Conservation (phyloP, 2,888 invertebrate genomes). For the Zygaena filipendulae region DNA sequence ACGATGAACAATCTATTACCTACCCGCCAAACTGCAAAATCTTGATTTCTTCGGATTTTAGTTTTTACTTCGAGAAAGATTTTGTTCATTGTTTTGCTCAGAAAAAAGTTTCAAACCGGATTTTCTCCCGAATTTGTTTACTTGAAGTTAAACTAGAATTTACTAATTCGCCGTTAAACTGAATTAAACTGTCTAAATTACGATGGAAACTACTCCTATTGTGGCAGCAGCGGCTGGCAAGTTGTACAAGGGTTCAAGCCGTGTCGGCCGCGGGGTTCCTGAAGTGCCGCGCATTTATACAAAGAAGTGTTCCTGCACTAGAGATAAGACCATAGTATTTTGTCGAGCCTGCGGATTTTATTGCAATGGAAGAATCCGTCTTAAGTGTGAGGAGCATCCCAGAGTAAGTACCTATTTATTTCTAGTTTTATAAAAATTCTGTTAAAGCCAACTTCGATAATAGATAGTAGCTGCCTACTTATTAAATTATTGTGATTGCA, state of each 20-base stretch:
- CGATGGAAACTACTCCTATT: conserved; percentile 38
- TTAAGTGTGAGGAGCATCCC: conserved; percentile 48
- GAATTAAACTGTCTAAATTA: conserved; percentile 6
- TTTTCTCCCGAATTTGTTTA: conserved; percentile 4
- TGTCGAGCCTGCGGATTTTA: conserved; percentile 55
- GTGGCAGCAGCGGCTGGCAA: conserved; percentile 48
- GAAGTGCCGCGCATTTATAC: conserved; percentile 29
- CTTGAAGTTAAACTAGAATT: conserved; percentile 3
- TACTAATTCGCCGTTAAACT: not conserved
- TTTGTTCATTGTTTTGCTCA: not conserved
- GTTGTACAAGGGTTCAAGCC: conserved; percentile 27
- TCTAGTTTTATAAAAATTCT: too few species aligned
- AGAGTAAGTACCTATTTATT: too few species aligned
- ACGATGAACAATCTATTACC: too few species aligned
- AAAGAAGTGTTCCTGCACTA: conserved; percentile 43
- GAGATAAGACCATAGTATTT: conserved; percentile 51
- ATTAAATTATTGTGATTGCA: not conserved
- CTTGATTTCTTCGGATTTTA: conserved; percentile 8
- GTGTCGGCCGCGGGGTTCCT: conserved; percentile 50
- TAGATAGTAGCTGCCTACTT: too few species aligned
- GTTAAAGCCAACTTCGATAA: too few species aligned
- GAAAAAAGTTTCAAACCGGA: not conserved
- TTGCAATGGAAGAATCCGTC: conserved; percentile 52
- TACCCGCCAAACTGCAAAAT: too few species aligned
- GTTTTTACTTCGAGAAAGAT: conserved; percentile 6